Percentiles rank a stretch among this genome's conserved stretches.
Evolutionary conservation across 2,797 vertebrate genomes (phyloP).

Genomic region (Anolis apletophallus): DNA sequence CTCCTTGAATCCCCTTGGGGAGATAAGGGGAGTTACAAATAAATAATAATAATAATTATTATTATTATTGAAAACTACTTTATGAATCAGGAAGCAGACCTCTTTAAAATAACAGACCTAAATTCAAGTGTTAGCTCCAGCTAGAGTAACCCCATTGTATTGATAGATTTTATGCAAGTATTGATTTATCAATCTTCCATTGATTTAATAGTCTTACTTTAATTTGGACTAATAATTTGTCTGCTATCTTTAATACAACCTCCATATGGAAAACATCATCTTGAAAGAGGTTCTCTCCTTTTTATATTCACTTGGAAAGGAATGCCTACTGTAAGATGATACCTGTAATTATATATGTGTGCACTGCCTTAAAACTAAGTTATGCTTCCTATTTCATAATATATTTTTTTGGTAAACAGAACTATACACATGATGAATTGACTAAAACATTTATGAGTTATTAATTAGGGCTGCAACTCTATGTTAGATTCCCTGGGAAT

Average conservation of each 20-base stretch:
- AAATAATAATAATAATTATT: too few relatives aligned
- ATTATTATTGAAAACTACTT: neutral
- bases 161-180: too few relatives aligned
- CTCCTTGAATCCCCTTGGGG: too few relatives aligned
- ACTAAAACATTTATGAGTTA: neutral
- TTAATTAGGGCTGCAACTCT: neutral
- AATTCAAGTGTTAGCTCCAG: too few relatives aligned
- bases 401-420: neutral
- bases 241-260: neutral
- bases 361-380: neutral
- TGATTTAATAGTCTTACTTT: too few relatives aligned
- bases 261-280: neutral
- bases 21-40: too few relatives aligned
- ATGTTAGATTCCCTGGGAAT: neutral
- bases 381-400: neutral
- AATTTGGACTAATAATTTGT: too few relatives aligned
- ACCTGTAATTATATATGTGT: neutral
- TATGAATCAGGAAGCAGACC: too few relatives aligned
- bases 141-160: too few relatives aligned
- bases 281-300: neutral
- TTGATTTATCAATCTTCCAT: too few relatives aligned
- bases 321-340: neutral
- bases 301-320: neutral
- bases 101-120: too few relatives aligned
- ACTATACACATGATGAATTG: neutral